phyloP scores from a whole-genome alignment of 2,797 vertebrate species.

The Malurus splendens region DNA sequence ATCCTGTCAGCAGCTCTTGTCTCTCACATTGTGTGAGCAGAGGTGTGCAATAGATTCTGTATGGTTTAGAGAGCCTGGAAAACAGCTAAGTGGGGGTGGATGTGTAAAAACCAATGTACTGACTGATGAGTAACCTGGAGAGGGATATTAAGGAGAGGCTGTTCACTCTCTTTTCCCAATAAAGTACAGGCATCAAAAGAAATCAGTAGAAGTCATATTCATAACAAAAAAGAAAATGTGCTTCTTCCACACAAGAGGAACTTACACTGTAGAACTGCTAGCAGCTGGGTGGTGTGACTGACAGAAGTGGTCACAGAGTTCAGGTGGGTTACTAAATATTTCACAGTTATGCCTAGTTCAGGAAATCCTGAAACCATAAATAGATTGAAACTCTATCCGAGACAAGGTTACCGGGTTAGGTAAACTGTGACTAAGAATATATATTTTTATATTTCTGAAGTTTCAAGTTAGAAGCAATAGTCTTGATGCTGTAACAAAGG shows the following conservation, averaged over 20 bases:
- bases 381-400: not conserved
- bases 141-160: not conserved
- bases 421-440: not conserved
- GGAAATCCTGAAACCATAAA: not conserved
- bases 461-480: not conserved
- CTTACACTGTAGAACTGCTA: not conserved
- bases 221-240: not conserved
- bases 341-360: not conserved
- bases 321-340: not conserved
- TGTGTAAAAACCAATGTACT: not conserved
- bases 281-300: not conserved
- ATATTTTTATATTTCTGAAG: not conserved
- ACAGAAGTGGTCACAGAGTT: not conserved
- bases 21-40: not conserved
- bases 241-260: not conserved
- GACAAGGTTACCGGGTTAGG: not conserved
- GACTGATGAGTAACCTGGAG: not conserved
- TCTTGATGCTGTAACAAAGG: not conserved
- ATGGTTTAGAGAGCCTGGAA: not conserved
- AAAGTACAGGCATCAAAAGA: not conserved
- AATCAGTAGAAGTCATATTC: not conserved
- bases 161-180: not conserved
- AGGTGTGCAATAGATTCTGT: fast-evolving
- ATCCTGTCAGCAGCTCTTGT: not conserved
- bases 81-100: not conserved